Percentiles rank a stretch among this genome's conserved stretches.
Conservation (phyloP, 2,888 invertebrate species). For the Heteromyza rotundicornis region DNA sequence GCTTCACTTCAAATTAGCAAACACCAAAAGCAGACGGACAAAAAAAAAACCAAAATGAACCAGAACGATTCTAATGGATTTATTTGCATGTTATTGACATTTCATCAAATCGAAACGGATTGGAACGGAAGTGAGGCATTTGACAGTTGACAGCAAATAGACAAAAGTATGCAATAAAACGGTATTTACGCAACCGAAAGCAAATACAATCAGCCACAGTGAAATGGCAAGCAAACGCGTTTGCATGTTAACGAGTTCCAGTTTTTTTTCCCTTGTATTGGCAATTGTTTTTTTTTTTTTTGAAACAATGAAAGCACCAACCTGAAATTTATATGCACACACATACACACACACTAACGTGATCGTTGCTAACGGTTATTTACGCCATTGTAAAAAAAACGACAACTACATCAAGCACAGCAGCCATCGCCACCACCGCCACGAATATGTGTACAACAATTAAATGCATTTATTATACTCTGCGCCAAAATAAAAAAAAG, state of each 20-base stretch:
- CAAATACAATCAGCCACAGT: not conserved
- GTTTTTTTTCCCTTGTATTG: too few species aligned
- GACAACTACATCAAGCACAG: constrained; percentile 2
- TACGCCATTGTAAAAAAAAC: constrained; percentile 31
- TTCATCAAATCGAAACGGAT: too few species aligned
- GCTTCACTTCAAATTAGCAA: too few species aligned
- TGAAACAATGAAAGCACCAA: not conserved
- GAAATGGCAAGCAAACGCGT: not conserved
- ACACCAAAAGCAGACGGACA: too few species aligned
- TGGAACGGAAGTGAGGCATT: too few species aligned
- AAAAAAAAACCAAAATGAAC: too few species aligned
- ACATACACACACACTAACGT: not conserved
- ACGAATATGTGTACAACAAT: not conserved
- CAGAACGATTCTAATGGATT: too few species aligned
- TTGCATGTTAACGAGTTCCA: not conserved
- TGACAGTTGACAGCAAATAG: too few species aligned
- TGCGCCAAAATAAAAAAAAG: not conserved
- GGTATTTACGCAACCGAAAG: not conserved
- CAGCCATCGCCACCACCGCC: not conserved
- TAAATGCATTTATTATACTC: not conserved
- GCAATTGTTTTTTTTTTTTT: too few species aligned
- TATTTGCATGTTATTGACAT: too few species aligned
- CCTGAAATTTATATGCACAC: not conserved
- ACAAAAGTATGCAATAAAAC: too few species aligned
- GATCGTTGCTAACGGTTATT: constrained; percentile 25